Evolutionary conservation across 2,113 vertebrate species (phyloP), one percentile per base, ranked within the genome.

Genomic region (Mionectes macconnelli): DNA sequence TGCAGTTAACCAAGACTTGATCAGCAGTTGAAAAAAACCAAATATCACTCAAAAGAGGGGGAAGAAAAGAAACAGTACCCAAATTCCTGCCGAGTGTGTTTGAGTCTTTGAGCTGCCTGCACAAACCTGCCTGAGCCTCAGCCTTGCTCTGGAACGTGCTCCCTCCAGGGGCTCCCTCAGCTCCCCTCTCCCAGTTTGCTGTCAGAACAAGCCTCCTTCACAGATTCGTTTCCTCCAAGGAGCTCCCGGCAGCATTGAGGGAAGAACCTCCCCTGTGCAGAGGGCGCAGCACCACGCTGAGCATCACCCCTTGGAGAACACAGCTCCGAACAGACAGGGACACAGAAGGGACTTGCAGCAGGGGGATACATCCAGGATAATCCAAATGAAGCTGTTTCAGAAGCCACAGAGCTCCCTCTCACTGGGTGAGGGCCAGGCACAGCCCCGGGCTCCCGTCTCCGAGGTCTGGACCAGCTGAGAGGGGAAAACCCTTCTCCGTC

Each of bases 321-420:
- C 2, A 0, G 52, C 74, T 50, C 37, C 21, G 1, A 27, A 9
- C 28, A 13, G 30, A 3, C 0, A 6, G 31, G 62, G 14, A 7
- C 13, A 8, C 16, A 2, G 40, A 9, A 50, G 27, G 0, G 5
- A 30, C 14, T 20, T 9, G 44, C 20, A 10, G 45, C 0, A 0
- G 28, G 49, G 31, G 13, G 18, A 27, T 0, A 7, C 68, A 12
- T 0, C 40, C 23, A 21, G 37, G 23, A 28, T 1, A 19, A 9
- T 5, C 14, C 0, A 1, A 3, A 14, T 2, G 33, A 17, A 68
- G 52, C 39, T 0, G 1, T 14, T 44, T 3, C 56, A 42, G 88
- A 45, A 67, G 31, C 33, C 24, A 25, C 10, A 5, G 37, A 53
- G 50, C n/a, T 59, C 68, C 10, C 11, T 5, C 35, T 5, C 60